These are phyloP conservation scores for Maniola jurtina DNA, from an alignment of 1,140 invertebrate species.

Conservation along the genomic window DNA sequence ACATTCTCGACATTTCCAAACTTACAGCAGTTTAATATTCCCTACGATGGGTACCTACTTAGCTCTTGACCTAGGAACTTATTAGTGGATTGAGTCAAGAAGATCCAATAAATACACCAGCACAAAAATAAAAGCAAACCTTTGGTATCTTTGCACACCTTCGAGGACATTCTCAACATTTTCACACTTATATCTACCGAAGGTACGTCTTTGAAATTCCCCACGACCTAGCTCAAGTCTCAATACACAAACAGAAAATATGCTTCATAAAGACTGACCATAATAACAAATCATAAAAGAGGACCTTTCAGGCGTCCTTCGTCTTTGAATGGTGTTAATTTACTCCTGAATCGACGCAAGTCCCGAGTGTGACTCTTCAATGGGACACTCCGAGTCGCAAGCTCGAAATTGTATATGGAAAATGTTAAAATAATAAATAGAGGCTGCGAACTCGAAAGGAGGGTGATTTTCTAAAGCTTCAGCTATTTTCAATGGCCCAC, in stretches of 20 bases:
- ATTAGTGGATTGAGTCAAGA: too few relatives aligned
- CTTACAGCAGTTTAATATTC: too few relatives aligned
- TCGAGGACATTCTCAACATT: too few relatives aligned
- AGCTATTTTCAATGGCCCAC: constrained; percentile 65
- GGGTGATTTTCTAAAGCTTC: constrained; percentile 74
- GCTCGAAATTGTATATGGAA: constrained; percentile 69
- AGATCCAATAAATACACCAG: too few relatives aligned
- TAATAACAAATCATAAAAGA: constrained; percentile 22
- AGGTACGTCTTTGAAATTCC: too few relatives aligned
- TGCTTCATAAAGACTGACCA: constrained; percentile 8
- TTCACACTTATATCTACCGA: too few relatives aligned
- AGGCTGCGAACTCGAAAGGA: constrained; percentile 65
- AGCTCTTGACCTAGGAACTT: too few relatives aligned
- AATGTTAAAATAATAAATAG: constrained; percentile 71
- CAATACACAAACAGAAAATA: background rate
- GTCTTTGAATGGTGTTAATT: constrained; percentile 67
- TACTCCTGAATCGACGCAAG: constrained; percentile 58
- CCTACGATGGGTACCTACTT: too few relatives aligned
- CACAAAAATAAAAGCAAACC: too few relatives aligned
- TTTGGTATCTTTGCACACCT: too few relatives aligned
- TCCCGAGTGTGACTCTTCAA: constrained; percentile 59
- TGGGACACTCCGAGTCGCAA: constrained; percentile 54
- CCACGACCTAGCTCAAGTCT: too few relatives aligned
- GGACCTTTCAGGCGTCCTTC: constrained; percentile 41
- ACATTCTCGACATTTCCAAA: too few relatives aligned